Evolutionary conservation across 1,140 invertebrate species (phyloP).

Genomic region (Drosophila teissieri): DNA sequence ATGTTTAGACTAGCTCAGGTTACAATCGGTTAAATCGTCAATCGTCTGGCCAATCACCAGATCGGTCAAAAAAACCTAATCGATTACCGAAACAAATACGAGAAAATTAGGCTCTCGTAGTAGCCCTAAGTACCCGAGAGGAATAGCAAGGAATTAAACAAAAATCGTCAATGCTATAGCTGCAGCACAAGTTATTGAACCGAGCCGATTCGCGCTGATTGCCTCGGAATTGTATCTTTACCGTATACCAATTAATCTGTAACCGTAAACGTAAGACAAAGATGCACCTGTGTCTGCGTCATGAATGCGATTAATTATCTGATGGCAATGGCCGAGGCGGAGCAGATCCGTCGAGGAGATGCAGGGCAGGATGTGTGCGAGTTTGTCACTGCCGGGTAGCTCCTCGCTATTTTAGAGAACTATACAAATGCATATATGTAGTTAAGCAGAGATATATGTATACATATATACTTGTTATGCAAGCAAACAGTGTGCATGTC

Average conservation of each 20-base stretch:
- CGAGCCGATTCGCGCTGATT: background rate
- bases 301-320: slow-evolving; percentile 16
- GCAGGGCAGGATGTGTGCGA: background rate
- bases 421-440: slow-evolving; percentile 58
- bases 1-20: slow-evolving; percentile 82
- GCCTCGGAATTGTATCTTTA: background rate
- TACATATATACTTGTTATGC: slow-evolving; percentile 56
- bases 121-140: too few relatives aligned
- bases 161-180: slow-evolving; percentile 42
- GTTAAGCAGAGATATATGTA: slow-evolving; percentile 39
- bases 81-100: too few relatives aligned
- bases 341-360: slow-evolving; percentile 1
- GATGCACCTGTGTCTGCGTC: slow-evolving; percentile 11
- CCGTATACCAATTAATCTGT: slow-evolving; percentile 23
- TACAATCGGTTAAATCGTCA: slow-evolving; percentile 59
- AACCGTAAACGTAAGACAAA: slow-evolving; percentile 29
- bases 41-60: too few relatives aligned
- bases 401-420: slow-evolving; percentile 66
- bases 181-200: slow-evolving; percentile 12
- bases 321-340: background rate
- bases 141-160: too few relatives aligned
- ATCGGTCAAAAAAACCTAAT: too few relatives aligned
- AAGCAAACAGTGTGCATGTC: slow-evolving; percentile 37
- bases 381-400: slow-evolving; percentile 13
- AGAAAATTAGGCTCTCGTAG: too few relatives aligned